Conservation (phyloP, 2,797 vertebrate genomes). For the Hipposideros larvatus region DNA sequence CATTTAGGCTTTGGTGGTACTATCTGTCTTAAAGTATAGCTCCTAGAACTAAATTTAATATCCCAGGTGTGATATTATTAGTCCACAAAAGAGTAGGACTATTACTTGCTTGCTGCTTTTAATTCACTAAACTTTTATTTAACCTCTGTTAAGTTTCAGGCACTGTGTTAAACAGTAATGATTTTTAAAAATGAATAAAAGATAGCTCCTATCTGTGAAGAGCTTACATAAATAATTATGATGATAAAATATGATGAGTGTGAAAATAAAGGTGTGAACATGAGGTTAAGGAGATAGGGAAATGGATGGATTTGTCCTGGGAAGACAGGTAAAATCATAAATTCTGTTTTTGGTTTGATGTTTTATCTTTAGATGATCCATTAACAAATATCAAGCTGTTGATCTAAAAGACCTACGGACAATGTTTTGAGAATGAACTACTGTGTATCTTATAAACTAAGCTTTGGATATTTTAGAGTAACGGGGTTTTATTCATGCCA, state of each 20-base stretch:
- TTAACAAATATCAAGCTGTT: conserved; percentile 21
- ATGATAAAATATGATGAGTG: background rate
- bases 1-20: conserved; percentile 33
- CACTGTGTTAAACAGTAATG: conserved; percentile 18
- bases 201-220: background rate
- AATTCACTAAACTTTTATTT: background rate
- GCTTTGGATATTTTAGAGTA: conserved; percentile 34
- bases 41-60: conserved; percentile 13
- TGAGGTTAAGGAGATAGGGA: background rate
- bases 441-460: background rate
- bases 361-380: conserved; percentile 61
- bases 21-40: conserved; percentile 31
- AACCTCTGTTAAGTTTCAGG: background rate
- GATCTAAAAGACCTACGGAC: conserved; percentile 4
- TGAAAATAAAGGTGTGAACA: background rate
- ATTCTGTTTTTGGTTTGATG: background rate
- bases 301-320: background rate
- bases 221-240: conserved; percentile 36
- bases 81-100: conserved; percentile 10
- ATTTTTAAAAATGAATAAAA: conserved; percentile 39
- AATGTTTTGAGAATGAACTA: conserved; percentile 37
- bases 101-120: background rate
- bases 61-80: background rate
- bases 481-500: background rate
- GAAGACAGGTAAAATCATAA: conserved; percentile 44